Evolutionary conservation across 2,113 vertebrate genomes (phyloP), one percentile per base, ranked within the genome.

Genomic region (Dicaeum eximium): DNA sequence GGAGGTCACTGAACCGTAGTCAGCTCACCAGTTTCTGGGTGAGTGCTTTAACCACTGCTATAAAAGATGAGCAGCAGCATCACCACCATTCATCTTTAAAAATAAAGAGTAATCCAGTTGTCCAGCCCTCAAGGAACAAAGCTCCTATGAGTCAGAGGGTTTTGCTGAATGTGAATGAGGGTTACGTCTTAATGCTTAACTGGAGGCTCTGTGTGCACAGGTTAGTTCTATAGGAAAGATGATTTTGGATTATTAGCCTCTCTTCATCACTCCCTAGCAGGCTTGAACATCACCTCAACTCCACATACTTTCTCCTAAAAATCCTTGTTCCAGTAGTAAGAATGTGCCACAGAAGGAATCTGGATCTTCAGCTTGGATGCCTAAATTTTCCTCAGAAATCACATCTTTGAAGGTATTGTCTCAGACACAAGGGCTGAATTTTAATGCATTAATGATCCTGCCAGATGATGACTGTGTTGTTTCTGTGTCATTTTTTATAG

Each of bases 61-160:
- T 96, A 95, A 95, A 95, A 92, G 95, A 94, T 91, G 91, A 95
- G 83, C 89, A 95, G 86, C 84, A 69, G 77, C 86, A 93, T 54
- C 92, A 88, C 82, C 47, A 86, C 82, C 86, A 95, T 95, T 83
- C 94, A 79, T 95, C 92, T 95, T 95, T 88, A 93, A 95, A 96
- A 97, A 92, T 92, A 96, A 84, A 92, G 92, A 92, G 48, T 85
- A 95, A 95, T 92, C 91, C 86, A 87, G 89, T 95, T 78, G 88
- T 89, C 61, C 86, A 89, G 75, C 82, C 80, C 82, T 92, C 42
- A 17, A 92, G 86, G 83, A 94, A 80, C 56, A 93, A 95, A 90
- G 38, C 0, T 0, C 53, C 81, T 82, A 6, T 80, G 67, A 96
- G 82, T 94, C 79, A 92, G 54, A 88, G 54, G n/a, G 27, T 86